Evolutionary conservation across 2,113 vertebrate species (phyloP), one percentile per base, ranked within the genome.

Genomic region (Mola mola): DNA sequence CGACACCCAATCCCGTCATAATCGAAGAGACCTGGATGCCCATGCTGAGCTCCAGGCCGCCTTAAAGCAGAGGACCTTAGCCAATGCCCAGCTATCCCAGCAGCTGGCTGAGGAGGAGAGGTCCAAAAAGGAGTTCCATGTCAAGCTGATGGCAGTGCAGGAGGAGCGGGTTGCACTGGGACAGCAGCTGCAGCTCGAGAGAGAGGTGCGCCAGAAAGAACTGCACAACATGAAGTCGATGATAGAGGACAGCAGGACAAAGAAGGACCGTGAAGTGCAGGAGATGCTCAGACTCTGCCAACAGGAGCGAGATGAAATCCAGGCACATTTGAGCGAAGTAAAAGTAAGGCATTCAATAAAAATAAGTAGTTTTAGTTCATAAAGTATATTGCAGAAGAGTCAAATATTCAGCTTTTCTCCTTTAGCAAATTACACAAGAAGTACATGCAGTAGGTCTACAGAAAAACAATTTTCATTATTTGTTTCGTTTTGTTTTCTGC

Each of bases 131-230:
- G 93, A 93, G 42, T 85, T 93, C 13, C 91, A 90, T 65, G 89
- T 89, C 58, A 90, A 89, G 62, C 87, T 92, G 11, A 80, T 74
- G 6, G 84, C 72, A 11, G 83, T 65, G 38, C 87, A 91, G 40
- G 91, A 95, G 46, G 95, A 97, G 57, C 69, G 86, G 15, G 75
- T 80, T 2, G 79, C 92, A 1, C 43, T 93, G 57, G 89, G 87
- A 6, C 82, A 87, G 49, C 95, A 97, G 81, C 85, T 98, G 78
- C 93, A 94, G 86, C 88, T 94, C 2, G 94, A 97, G 78, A 92
- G 94, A 59, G 94, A 95, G 26, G 80, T 93, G 73, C 94, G 97
- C 74, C 90, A 92, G 67, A 92, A 91, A 67, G 95, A 97, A 56
- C 12, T 96, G 80, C 77, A 65, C 28, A 90, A 89, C 83, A 77